Base-by-base conservation (phyloP, 2,113 vertebrate genomes). In the Ceratotherium simum region DNA sequence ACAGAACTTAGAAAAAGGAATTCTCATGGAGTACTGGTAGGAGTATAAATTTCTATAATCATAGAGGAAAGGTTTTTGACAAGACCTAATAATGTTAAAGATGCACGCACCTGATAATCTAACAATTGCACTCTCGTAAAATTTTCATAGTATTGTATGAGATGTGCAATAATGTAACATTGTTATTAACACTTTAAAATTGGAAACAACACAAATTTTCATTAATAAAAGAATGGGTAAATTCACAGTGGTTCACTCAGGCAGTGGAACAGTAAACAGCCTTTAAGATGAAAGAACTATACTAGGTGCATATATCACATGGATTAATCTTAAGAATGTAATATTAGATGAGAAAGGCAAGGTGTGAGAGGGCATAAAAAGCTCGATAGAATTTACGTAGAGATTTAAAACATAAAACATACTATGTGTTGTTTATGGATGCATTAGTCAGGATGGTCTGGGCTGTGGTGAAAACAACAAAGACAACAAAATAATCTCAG, bases 371-470 rank as follows among this genome's bases (percentile, higher is more conserved):
- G 3, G 6, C 27, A 95, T 93, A 92, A 92, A 73, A 70, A 70
- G 4, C 46, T 42, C 64, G 65, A 58, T 25, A 76, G 21, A 31
- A 60, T 72, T 62, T 58, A 64, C 36, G n/a, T 39, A 91, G 54
- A 87, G 5, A 83, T 87, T 92, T 58, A 51, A 95, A 97, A 39
- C 46, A 70, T 54, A 62, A 88, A 93, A n/a, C 39, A 48, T 60
- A 76, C 2, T 58, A 23, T 65, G 23, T 70, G 33, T 31, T 95
- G 36, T 75, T 96, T 90, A 90, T 76, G 17, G 46, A 54, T 82
- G 31, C 29, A 92, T 67, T 95, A 58, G 42, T 69, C 5, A 48
- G 23, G 65, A 54, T 81, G 18, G 17, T 56, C 67, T 65, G 54
- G 17, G 27, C 36, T 75, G 36, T 82, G 17, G 13, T 54, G 62